Evolutionary conservation across 2,888 invertebrate genomes (phyloP).

Genomic region (Euphydryas editha): DNA sequence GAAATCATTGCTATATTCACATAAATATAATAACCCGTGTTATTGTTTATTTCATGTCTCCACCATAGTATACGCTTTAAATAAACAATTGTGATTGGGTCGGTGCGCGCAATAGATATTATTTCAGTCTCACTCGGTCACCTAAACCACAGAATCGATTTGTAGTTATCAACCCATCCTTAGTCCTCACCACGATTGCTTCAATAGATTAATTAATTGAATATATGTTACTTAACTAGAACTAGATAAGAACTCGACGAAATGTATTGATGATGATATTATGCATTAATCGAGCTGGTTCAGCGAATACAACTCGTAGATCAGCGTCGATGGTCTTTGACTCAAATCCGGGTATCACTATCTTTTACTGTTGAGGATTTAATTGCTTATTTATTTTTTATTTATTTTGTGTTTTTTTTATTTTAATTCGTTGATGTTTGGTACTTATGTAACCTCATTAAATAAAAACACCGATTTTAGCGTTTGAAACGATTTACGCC

Average conservation of each 20-base stretch:
- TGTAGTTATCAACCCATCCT: neutral
- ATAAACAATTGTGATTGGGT: neutral
- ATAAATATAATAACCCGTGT: neutral
- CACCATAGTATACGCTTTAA: neutral
- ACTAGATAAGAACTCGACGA: neutral
- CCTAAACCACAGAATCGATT: constrained; percentile 18
- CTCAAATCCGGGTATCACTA: too few species aligned
- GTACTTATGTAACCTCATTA: too few species aligned
- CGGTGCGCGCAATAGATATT: neutral
- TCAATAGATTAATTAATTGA: constrained; percentile 1
- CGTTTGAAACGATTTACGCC: too few species aligned
- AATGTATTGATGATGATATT: neutral
- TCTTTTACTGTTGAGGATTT: too few species aligned
- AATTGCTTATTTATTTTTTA: too few species aligned
- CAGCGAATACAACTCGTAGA: too few species aligned
- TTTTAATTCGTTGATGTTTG: too few species aligned
- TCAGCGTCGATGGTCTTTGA: too few species aligned
- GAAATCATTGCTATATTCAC: too few species aligned
- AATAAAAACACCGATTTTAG: too few species aligned
- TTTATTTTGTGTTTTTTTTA: too few species aligned
- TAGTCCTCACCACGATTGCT: neutral
- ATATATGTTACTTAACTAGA: neutral
- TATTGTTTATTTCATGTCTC: neutral
- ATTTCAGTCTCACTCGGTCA: neutral
- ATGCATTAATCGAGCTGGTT: neutral